Conservation (phyloP, 2,113 vertebrate genomes). For the Neotoma lepida region DNA sequence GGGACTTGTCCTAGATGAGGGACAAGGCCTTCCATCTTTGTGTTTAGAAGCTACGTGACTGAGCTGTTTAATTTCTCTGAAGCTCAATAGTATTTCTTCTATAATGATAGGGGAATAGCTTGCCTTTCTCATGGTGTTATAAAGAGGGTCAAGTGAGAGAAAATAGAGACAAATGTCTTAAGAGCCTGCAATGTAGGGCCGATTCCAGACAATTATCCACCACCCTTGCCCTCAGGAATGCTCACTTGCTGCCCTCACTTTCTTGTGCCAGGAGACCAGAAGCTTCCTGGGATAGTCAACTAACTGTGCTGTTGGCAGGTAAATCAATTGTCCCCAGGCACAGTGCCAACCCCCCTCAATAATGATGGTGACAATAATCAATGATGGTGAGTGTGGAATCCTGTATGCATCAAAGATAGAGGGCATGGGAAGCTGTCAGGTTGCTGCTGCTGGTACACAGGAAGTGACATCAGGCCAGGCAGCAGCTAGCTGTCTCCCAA, state of each 20-base stretch:
- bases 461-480: neutral
- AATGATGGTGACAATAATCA: neutral
- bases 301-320: constrained; percentile 39
- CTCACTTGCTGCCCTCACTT: neutral
- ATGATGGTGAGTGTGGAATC: neutral
- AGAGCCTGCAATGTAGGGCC: neutral
- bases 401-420: neutral
- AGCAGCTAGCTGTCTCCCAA: neutral
- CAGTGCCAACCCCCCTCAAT: neutral
- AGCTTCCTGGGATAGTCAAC: neutral
- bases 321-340: constrained; percentile 37
- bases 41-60: neutral
- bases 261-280: neutral
- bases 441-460: neutral
- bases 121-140: neutral
- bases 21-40: neutral
- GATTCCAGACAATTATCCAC: neutral
- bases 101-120: constrained; percentile 7
- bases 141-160: neutral
- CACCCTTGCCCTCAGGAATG: neutral
- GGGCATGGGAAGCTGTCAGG: neutral
- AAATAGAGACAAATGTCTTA: neutral
- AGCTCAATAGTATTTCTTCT: neutral
- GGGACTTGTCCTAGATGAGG: neutral
- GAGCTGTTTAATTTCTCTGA: constrained; percentile 14